Evolutionary conservation across 2,113 vertebrate species (phyloP), one percentile per base, ranked within the genome.

Genomic region (Corythornis cristatus): DNA sequence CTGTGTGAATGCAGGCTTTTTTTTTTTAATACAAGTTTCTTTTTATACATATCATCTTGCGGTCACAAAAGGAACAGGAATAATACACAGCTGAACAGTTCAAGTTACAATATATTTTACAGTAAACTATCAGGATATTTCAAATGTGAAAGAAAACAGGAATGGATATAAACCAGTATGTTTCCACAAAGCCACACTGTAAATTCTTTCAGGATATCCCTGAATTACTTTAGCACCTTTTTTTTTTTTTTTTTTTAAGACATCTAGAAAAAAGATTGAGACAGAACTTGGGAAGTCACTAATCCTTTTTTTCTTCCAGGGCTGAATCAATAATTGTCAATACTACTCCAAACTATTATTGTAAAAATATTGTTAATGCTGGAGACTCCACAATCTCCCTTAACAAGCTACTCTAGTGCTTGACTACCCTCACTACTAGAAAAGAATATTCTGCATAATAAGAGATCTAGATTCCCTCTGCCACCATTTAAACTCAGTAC

Each of bases 1-100:
- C 51, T 92, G 86, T 93, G 71, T 81, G 65, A 88, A 77, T 18
- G 29, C 20, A 71, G 54, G 18, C 40, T 18, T 33, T 46, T 60
- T 46, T 83, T 40, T 82, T 93, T 73, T 40, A 70, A 28, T 37
- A 70, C 21, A 79, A 87, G 50, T 89, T 87, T 95, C 61, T 90
- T 88, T 95, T 93, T 94, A 93, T 91, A 93, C 0, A 51, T 62
- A 90, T n/a, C 72, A 65, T 90, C 93, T 88, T 86, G 28, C 4
- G 17, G 50, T 57, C 62, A 54, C 72, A 9, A 64, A 90, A 91
- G 71, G 81, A 62, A 17, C 7, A 1, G n/a, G 31, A 56, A 85
- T 72, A 96, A 89, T 21, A 51, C 78, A 83, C 11, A 87, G 94
- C 95, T 95, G 89, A 96, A 83, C 65, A 93, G 90, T 93, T 91